Percentiles rank a stretch among this genome's conserved stretches.
Evolutionary conservation across 2,797 vertebrate species (phyloP).

Genomic region (Coreius guichenoti): DNA sequence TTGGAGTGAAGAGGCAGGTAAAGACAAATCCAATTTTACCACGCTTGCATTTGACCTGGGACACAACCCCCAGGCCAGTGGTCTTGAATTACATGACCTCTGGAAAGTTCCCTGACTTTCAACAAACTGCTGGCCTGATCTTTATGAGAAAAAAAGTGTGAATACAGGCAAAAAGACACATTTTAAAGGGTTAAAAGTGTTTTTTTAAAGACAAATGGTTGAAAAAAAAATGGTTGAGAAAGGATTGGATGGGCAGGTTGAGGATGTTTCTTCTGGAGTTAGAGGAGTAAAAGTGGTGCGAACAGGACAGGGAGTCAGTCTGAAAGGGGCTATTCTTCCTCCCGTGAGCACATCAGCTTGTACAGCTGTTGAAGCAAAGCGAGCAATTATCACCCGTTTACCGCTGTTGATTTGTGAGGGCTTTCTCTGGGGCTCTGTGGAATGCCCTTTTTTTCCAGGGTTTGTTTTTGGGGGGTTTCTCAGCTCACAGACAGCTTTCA

Average conservation of each 20-base stretch:
- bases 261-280: conserved; percentile 26
- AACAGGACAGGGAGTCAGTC: conserved; percentile 53
- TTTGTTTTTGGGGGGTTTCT: conserved; percentile 61
- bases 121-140: conserved; percentile 4
- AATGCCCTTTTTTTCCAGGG: conserved; percentile 41
- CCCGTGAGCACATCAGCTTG: conserved; percentile 64
- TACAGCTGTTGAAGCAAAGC: conserved; percentile 72
- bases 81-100: conserved; percentile 51
- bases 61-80: conserved; percentile 42
- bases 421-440: conserved; percentile 41
- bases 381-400: conserved; percentile 67
- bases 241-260: conserved; percentile 64
- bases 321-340: conserved; percentile 74
- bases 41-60: conserved; percentile 59
- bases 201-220: not conserved
- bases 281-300: conserved; percentile 58
- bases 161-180: conserved; percentile 37
- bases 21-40: conserved; percentile 79
- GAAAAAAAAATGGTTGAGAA: conserved; percentile 67
- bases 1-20: conserved; percentile 71
- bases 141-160: conserved; percentile 22
- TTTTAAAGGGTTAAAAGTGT: not conserved
- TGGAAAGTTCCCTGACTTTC: conserved; percentile 47
- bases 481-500: conserved; percentile 56
- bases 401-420: conserved; percentile 61